phyloP scores from a whole-genome alignment of 2,797 vertebrate species.

The Anguilla pacifica region DNA sequence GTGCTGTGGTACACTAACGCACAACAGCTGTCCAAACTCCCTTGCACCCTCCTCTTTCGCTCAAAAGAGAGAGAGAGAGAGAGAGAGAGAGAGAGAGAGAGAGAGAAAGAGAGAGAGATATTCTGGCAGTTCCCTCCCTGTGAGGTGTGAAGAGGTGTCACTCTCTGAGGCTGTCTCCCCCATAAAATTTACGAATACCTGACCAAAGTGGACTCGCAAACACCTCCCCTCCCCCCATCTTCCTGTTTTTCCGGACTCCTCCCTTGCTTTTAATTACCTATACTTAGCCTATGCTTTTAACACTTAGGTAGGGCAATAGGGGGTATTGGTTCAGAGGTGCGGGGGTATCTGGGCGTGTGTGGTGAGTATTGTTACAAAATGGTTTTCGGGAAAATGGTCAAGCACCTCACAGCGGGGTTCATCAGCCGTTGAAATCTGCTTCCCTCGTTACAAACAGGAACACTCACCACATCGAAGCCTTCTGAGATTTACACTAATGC shows the following conservation, averaged over 20 bases:
- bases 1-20: slow-evolving; percentile 14
- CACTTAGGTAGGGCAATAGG: not conserved
- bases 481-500: not conserved
- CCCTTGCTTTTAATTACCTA: not conserved
- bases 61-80: not conserved
- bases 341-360: not conserved
- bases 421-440: not conserved
- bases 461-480: too few relatives aligned
- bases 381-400: not conserved
- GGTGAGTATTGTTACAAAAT: not conserved
- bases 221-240: not conserved
- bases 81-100: not conserved
- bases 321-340: not conserved
- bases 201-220: not conserved
- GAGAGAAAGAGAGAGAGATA: not conserved
- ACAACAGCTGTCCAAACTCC: slow-evolving; percentile 23
- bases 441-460: not conserved
- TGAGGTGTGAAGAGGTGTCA: not conserved
- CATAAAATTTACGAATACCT: not conserved
- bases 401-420: not conserved
- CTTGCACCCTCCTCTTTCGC: not conserved
- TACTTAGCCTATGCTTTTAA: not conserved
- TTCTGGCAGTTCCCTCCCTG: not conserved
- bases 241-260: not conserved
- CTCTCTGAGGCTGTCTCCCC: not conserved